A percentile compares a stretch with the other conserved stretches of the same genome.
Conservation (phyloP, 2,797 vertebrate species). For the Syndactyla subalaris region DNA sequence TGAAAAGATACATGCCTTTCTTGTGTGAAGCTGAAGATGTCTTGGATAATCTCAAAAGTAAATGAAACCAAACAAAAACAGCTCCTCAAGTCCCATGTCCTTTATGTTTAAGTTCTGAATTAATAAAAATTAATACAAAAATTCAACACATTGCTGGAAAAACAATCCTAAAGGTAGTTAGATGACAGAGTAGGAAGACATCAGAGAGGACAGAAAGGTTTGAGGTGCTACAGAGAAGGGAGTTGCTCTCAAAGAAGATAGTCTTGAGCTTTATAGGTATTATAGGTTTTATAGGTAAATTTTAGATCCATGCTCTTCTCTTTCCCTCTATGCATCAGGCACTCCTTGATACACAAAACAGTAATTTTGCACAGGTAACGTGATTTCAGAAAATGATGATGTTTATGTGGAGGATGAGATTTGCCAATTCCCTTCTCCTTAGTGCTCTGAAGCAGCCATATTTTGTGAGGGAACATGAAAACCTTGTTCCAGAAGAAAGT, state of each 20-base stretch:
- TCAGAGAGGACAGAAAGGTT: not conserved
- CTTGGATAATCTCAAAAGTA: not conserved
- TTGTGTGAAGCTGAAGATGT: not conserved
- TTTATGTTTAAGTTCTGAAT: not conserved
- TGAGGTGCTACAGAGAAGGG: not conserved
- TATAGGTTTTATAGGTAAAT: not conserved
- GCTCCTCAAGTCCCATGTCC: not conserved
- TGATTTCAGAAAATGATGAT: not conserved
- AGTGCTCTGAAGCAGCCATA: not conserved
- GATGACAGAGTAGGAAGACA: not conserved
- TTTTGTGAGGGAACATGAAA: not conserved
- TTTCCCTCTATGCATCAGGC: not conserved
- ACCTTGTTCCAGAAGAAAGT: not conserved
- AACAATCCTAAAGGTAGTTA: not conserved
- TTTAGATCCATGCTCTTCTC: not conserved
- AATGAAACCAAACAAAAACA: not conserved
- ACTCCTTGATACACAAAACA: not conserved
- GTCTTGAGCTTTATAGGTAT: not conserved
- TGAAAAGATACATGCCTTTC: not conserved
- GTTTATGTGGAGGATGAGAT: not conserved
- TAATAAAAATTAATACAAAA: not conserved
- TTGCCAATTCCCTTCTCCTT: not conserved
- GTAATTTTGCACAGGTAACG: rapidly evolving
- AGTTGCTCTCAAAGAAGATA: not conserved
- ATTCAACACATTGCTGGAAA: not conserved